Evolutionary conservation across 30 jellyfish, hydroid and myxozoan genomes (phyloP).

Genomic region (Aurelia sp.): DNA sequence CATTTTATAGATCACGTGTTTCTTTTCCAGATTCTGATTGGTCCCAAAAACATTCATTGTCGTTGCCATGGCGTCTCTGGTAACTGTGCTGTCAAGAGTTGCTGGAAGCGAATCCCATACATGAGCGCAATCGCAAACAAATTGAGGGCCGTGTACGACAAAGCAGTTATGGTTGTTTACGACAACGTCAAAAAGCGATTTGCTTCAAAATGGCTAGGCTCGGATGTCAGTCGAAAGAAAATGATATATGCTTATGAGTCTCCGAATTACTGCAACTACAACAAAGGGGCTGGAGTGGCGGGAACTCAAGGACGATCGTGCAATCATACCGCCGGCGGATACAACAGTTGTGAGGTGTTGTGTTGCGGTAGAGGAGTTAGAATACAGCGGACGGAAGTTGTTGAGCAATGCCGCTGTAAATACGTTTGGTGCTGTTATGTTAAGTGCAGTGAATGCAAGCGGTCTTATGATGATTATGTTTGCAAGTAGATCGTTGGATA

Average conservation of each 20-base stretch:
- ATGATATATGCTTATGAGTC: slow-evolving; percentile 78
- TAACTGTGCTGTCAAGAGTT: slow-evolving; percentile 77
- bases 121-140: slow-evolving; percentile 41
- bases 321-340: slow-evolving; percentile 63
- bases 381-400: slow-evolving; percentile 63
- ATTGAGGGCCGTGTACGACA: slow-evolving; percentile 64
- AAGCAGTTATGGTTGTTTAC: slow-evolving; percentile 66
- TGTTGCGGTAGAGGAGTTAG: slow-evolving; percentile 88
- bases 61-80: slow-evolving; percentile 95
- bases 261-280: slow-evolving; percentile 75
- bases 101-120: slow-evolving; percentile 82
- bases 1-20: background rate
- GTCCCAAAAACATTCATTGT: slow-evolving; percentile 71
- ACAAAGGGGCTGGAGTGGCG: slow-evolving; percentile 48
- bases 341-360: slow-evolving; percentile 74
- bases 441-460: slow-evolving; percentile 74
- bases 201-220: slow-evolving; percentile 70
- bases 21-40: slow-evolving; percentile 35
- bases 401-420: slow-evolving; percentile 80
- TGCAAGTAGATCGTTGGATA: slow-evolving; percentile 51
- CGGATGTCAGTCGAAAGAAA: slow-evolving; percentile 10
- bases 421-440: slow-evolving; percentile 86
- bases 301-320: slow-evolving; percentile 87
- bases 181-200: slow-evolving; percentile 41
- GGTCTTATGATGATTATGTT: slow-evolving; percentile 54